Evolutionary conservation across 2,888 invertebrate species (phyloP).

Genomic region (Psylliodes chrysocephalus): DNA sequence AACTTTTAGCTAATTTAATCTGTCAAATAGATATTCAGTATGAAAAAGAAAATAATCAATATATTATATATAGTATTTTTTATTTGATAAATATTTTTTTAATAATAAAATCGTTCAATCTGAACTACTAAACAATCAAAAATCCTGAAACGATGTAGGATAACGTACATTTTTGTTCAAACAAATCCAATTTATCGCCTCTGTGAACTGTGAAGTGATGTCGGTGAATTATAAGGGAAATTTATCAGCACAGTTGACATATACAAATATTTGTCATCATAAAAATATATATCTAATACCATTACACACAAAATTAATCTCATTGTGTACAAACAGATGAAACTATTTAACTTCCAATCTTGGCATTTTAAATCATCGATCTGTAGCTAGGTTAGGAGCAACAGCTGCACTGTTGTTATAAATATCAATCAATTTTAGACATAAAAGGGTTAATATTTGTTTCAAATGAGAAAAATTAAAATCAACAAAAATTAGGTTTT

Average conservation of each 20-base stretch:
- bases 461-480: too few relatives aligned
- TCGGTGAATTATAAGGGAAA: constrained; percentile 22
- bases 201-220: constrained; percentile 15
- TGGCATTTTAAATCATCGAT: too few relatives aligned
- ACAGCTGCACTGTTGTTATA: neutral
- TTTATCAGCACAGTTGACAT: constrained; percentile 26
- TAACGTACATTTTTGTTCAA: constrained; percentile 14
- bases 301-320: constrained; percentile 32
- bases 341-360: constrained; percentile 6
- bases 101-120: neutral
- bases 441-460: too few relatives aligned
- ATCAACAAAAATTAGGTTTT: too few relatives aligned
- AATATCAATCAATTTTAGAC: too few relatives aligned
- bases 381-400: neutral
- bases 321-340: constrained; percentile 12
- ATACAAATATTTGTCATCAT: constrained; percentile 30
- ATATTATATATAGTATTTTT: too few relatives aligned
- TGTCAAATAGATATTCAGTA: too few relatives aligned
- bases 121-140: constrained; percentile 1
- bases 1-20: too few relatives aligned
- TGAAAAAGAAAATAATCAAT: too few relatives aligned
- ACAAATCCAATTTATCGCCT: constrained; percentile 6
- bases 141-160: constrained; percentile 14
- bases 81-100: too few relatives aligned
- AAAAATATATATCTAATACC: constrained; percentile 35